phyloP scores from a whole-genome alignment of 2,113 vertebrate species.

The Coptodon rendalli region DNA sequence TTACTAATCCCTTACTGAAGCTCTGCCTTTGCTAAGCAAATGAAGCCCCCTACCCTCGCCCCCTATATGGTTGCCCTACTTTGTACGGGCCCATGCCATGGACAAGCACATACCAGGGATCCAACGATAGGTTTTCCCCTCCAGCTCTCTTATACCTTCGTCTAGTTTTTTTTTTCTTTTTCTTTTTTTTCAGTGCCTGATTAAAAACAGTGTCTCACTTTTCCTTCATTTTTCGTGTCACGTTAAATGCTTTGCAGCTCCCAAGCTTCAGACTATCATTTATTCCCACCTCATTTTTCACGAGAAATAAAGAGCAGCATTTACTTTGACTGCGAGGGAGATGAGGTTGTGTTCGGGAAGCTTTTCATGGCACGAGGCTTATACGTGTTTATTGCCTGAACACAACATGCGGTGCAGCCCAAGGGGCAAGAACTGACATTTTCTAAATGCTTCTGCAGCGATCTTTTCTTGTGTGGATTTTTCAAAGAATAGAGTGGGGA shows the following conservation, averaged over 20 bases:
- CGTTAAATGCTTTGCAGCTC: slow-evolving; percentile 70
- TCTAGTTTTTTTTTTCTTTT: slow-evolving; percentile 61
- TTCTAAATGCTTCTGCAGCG: slow-evolving; percentile 60
- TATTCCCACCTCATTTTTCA: background rate
- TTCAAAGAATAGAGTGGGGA: background rate
- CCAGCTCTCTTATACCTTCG: slow-evolving; percentile 68
- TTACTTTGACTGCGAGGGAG: slow-evolving; percentile 15
- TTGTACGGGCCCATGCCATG: slow-evolving; percentile 73
- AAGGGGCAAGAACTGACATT: slow-evolving; percentile 59
- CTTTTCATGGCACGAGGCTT: slow-evolving; percentile 25
- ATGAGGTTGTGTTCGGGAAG: slow-evolving; percentile 6
- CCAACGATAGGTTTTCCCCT: slow-evolving; percentile 75
- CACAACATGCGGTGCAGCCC: slow-evolving; percentile 27
- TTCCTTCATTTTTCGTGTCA: slow-evolving; percentile 59
- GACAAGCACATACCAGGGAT: slow-evolving; percentile 74
- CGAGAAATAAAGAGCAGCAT: slow-evolving; percentile 3
- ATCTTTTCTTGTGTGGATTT: slow-evolving; percentile 22
- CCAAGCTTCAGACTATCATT: slow-evolving; percentile 50
- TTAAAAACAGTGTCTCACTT: slow-evolving; percentile 69
- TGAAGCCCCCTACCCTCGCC: slow-evolving; percentile 71
- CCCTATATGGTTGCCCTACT: slow-evolving; percentile 72
- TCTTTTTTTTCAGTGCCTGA: slow-evolving; percentile 67
- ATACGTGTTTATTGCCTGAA: slow-evolving; percentile 32
- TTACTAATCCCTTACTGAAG: slow-evolving; percentile 80
- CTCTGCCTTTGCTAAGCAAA: slow-evolving; percentile 78